Evolutionary conservation across 2,888 invertebrate genomes (phyloP), one percentile per base, ranked within the genome.

Genomic region (Eupeodes luniger): DNA sequence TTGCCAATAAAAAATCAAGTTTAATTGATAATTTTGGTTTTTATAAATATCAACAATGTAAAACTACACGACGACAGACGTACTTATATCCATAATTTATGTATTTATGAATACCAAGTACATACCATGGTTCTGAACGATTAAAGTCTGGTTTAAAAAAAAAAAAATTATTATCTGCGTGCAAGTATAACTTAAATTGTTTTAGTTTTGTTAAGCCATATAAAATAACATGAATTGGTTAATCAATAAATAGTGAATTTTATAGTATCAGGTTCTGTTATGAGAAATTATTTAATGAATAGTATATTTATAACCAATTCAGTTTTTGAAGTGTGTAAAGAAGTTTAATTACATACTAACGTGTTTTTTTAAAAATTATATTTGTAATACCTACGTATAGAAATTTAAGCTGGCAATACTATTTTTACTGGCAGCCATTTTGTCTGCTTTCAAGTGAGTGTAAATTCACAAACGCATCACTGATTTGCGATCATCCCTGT

Each of bases 1-100:
- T 5, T 40, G 0, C 36, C 40, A 16, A 40, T 40, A 40, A 36
- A 62, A 62, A 62, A 62, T 44, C 62, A 16, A 44, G 40, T 62
- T 62, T 62, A 62, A 44, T 62, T 62, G 62, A 62, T 62, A 40
- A 62, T 36, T 34, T 34, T 44, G 16, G 11, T 36, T 16, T 44
- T 40, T 1, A 12, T 11, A 44, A 16, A 62, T 40, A 44, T 40
- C n/a, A 40, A 40, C 36, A 40, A 19, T 36, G 14, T 59, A 2
- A 40, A 51, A 40, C 6, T 62, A 61, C n/a, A n/a, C n/a, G 36
- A 36, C n/a, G 4, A n/a, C 5, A 51, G 14, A 51, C 14, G 5
- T 51, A 51, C 49, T 40, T 40, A 40, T 40, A 9, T 9, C 40
- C 9, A 40, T 40, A 7, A 40, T 40, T 40, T 40, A 40, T 40